Evolutionary conservation across 2,797 vertebrate species (phyloP).

Genomic region (Lerista edwardsae): DNA sequence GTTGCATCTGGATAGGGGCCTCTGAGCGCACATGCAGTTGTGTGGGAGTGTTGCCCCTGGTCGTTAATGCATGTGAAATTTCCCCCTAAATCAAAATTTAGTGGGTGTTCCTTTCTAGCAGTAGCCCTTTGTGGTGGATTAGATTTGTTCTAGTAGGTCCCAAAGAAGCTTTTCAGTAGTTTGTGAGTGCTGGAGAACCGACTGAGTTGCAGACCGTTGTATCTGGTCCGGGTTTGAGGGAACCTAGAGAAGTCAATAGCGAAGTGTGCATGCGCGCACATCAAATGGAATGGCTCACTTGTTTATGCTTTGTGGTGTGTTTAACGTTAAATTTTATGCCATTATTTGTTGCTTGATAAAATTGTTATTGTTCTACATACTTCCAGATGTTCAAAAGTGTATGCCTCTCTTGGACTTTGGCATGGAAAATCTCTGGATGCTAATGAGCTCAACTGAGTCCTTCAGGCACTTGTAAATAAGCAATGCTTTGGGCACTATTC

Average conservation of each 20-base stretch:
- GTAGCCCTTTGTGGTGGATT: neutral
- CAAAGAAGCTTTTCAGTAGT: neutral
- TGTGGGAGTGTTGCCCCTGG: neutral
- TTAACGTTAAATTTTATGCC: slow-evolving; percentile 25
- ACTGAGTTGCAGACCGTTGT: neutral
- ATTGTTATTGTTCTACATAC: slow-evolving; percentile 41
- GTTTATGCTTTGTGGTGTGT: slow-evolving; percentile 37
- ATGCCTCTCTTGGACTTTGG: slow-evolving; percentile 40
- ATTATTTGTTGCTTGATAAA: slow-evolving; percentile 46
- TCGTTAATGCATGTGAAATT: neutral
- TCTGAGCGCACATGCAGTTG: neutral
- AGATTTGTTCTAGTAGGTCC: neutral
- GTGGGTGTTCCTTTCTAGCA: neutral
- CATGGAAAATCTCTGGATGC: slow-evolving; percentile 44
- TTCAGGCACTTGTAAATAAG: slow-evolving; percentile 53
- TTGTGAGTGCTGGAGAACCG: neutral
- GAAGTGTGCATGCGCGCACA: neutral
- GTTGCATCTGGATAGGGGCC: neutral
- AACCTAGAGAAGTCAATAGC: neutral
- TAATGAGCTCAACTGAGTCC: slow-evolving; percentile 49
- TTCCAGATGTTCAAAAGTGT: slow-evolving; percentile 44
- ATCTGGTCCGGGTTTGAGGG: neutral
- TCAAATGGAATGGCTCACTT: slow-evolving; percentile 15
- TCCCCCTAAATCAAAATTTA: too few species aligned
- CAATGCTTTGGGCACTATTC: slow-evolving; percentile 50